Evolutionary conservation across 2,797 vertebrate genomes (phyloP).

Genomic region (Xenopus petersii): DNA sequence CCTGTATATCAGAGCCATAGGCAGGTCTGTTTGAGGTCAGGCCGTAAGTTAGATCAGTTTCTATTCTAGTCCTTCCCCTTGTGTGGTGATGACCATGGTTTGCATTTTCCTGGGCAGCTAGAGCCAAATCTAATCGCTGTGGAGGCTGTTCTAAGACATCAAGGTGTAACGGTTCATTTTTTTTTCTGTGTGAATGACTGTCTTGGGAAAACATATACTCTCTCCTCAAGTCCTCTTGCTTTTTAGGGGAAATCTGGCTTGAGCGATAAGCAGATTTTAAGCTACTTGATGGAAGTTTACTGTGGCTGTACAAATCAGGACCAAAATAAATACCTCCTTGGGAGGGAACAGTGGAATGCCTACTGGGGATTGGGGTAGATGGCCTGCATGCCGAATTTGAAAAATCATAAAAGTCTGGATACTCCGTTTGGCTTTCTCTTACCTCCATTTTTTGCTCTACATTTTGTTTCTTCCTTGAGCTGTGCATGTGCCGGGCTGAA

Average conservation of each 20-base stretch:
- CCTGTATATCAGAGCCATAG: constrained; percentile 69
- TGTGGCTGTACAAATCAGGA: constrained; percentile 93
- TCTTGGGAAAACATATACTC: constrained; percentile 69
- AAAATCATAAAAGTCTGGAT: constrained; percentile 94
- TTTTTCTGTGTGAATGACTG: constrained; percentile 70
- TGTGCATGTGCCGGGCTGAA: constrained; percentile 69
- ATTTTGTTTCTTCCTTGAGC: constrained; percentile 88
- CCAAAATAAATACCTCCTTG: constrained; percentile 81
- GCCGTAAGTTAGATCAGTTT: constrained; percentile 92
- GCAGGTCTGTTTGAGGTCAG: constrained; percentile 79
- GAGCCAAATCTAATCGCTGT: constrained; percentile 80
- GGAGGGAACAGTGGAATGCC: constrained; percentile 66
- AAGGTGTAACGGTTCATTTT: constrained; percentile 80
- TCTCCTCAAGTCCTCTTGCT: constrained; percentile 67
- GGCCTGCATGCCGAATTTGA: constrained; percentile 78
- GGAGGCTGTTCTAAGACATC: constrained; percentile 88
- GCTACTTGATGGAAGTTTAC: constrained; percentile 72
- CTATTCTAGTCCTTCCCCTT: constrained; percentile 74
- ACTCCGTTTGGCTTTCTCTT: constrained; percentile 81
- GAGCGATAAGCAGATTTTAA: constrained; percentile 78
- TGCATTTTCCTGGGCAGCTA: constrained; percentile 73
- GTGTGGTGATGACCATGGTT: constrained; percentile 63
- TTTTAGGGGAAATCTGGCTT: constrained; percentile 72
- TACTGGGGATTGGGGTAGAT: constrained; percentile 67
- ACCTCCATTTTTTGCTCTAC: constrained; percentile 81